A percentile compares a stretch with the other conserved stretches of the same genome.
Conservation (phyloP, 2,113 vertebrate genomes). For the Aix galericulata region DNA sequence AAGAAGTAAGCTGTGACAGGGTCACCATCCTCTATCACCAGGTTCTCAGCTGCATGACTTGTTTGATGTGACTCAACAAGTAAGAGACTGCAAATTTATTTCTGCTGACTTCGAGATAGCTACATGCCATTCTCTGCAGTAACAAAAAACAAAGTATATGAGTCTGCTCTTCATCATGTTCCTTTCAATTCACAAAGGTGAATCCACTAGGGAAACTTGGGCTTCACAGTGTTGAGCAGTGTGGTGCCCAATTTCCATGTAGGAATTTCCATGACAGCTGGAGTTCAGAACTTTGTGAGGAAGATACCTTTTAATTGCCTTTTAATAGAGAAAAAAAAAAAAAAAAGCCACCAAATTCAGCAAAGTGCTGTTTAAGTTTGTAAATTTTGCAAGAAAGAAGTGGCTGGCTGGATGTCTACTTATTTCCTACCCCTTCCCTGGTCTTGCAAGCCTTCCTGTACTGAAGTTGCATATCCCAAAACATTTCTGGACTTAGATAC, state of each 20-base stretch:
- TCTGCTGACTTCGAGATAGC: not conserved
- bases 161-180: not conserved
- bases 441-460: not conserved
- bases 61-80: fast-evolving
- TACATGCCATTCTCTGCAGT: not conserved
- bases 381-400: not conserved
- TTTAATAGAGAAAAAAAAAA: not conserved
- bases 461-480: not conserved
- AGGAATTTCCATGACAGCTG: not conserved
- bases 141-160: not conserved
- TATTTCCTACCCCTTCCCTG: not conserved
- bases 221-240: not conserved
- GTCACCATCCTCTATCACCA: not conserved
- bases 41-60: not conserved
- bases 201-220: not conserved
- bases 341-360: not conserved
- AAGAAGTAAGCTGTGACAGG: not conserved
- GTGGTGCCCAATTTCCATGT: not conserved
- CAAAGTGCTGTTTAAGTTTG: not conserved
- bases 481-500: not conserved
- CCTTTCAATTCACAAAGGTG: not conserved
- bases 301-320: not conserved
- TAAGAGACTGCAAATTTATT: not conserved
- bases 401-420: not conserved
- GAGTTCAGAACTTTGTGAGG: not conserved